phyloP scores from a whole-genome alignment of 2,113 vertebrate species.

The Oncorhynchus nerka region DNA sequence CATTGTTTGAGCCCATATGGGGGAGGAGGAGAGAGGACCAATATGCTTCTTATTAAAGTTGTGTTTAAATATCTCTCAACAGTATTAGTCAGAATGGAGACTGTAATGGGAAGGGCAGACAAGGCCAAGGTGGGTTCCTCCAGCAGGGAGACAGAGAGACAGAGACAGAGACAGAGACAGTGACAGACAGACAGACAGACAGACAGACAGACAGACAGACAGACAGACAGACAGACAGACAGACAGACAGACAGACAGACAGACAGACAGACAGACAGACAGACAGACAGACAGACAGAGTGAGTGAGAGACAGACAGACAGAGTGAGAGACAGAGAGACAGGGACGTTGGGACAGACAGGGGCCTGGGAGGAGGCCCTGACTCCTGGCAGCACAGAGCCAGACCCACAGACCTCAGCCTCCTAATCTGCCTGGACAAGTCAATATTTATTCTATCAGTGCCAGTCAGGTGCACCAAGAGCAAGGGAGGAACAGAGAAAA shows the following conservation, averaged over 20 bases:
- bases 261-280: no score
- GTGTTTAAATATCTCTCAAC: constrained; percentile 8
- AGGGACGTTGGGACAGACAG: neutral
- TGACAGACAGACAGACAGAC: no score
- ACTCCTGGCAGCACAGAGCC: constrained; percentile 8
- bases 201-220: neutral
- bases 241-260: no score
- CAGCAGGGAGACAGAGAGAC: neutral
- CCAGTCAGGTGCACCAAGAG: constrained; percentile 30
- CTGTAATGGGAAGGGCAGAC: constrained; percentile 2
- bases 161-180: neutral
- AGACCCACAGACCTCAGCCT: constrained; percentile 36
- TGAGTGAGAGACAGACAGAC: neutral
- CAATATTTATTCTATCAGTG: constrained; percentile 50
- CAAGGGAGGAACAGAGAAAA: constrained; percentile 39
- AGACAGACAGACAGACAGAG: neutral
- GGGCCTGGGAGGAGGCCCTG: neutral
- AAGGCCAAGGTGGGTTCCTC: neutral
- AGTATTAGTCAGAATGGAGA: constrained; percentile 6
- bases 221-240: neutral
- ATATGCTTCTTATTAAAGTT: constrained; percentile 18
- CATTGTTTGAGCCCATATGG: constrained; percentile 7
- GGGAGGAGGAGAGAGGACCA: neutral
- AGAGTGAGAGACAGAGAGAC: neutral
- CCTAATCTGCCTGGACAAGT: constrained; percentile 35